A percentile compares a stretch with the other conserved stretches of the same genome.
Evolutionary conservation across 2,113 vertebrate genomes (phyloP).

Genomic region (Hystrix cristata): DNA sequence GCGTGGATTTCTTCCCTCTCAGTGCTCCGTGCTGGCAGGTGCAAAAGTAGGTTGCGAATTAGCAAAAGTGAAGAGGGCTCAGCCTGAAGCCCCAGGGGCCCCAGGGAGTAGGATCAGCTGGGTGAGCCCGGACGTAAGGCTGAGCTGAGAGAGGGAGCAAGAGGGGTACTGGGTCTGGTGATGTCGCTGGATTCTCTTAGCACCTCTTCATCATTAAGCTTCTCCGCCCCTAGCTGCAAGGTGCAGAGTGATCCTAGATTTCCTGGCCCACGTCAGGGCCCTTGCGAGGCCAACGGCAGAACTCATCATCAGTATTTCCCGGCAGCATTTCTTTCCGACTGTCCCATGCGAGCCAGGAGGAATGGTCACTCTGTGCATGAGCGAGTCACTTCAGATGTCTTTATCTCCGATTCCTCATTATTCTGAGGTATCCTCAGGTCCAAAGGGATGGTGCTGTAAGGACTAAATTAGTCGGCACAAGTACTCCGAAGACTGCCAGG

Average conservation of each 20-base stretch:
- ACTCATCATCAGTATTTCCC: not conserved
- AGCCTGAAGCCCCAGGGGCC: not conserved
- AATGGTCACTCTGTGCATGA: not conserved
- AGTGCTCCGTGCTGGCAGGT: not conserved
- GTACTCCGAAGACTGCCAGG: not conserved
- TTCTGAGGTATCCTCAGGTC: not conserved
- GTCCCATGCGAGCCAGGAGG: not conserved
- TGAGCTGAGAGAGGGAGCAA: not conserved
- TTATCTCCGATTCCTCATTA: not conserved
- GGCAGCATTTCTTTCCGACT: not conserved
- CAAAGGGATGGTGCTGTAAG: not conserved
- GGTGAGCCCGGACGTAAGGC: not conserved
- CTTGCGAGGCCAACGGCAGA: not conserved
- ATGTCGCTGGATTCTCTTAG: accelerated
- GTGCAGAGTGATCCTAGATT: not conserved
- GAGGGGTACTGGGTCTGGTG: not conserved
- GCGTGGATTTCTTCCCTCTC: too few species aligned
- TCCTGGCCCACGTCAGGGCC: not conserved
- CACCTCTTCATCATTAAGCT: too few species aligned
- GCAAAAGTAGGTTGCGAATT: not conserved
- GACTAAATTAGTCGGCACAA: not conserved
- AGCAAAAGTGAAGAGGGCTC: not conserved
- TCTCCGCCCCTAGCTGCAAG: not conserved
- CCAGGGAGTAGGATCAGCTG: accelerated
- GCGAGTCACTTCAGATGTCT: not conserved